Evolutionary conservation across 2,113 vertebrate species (phyloP).

Genomic region (Craseonycteris thonglongyai): DNA sequence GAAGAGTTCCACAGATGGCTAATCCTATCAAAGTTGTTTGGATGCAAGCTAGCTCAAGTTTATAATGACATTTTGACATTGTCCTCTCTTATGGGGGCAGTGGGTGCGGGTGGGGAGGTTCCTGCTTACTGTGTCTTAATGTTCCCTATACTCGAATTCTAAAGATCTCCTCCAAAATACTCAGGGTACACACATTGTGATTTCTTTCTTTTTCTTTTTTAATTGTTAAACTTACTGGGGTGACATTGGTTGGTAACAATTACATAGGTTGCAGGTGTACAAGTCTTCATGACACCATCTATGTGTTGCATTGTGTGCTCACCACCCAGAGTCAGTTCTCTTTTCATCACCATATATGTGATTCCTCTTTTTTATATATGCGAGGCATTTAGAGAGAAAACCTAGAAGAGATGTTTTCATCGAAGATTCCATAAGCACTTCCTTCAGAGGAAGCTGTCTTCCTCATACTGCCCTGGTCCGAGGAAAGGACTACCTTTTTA

Average conservation of each 20-base stretch:
- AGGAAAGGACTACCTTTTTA: neutral
- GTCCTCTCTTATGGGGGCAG: neutral
- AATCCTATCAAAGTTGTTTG: constrained; percentile 58
- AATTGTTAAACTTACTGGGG: too few relatives aligned
- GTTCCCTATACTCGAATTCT: neutral
- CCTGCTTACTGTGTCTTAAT: neutral
- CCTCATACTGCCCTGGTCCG: neutral
- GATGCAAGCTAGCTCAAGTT: constrained; percentile 9
- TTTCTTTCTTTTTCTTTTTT: too few relatives aligned
- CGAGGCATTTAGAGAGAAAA: neutral
- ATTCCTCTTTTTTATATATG: too few relatives aligned
- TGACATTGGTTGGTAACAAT: too few relatives aligned
- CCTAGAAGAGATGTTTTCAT: neutral
- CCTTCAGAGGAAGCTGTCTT: neutral
- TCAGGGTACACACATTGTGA: neutral
- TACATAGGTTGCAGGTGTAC: too few relatives aligned
- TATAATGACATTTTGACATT: constrained; percentile 34
- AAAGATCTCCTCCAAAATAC: neutral
- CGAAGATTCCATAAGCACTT: neutral
- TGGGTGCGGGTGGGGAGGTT: neutral
- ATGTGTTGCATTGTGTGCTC: too few relatives aligned
- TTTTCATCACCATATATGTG: too few relatives aligned
- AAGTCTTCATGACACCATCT: too few relatives aligned
- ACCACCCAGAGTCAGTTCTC: too few relatives aligned
- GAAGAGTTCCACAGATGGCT: constrained; percentile 53